Evolutionary conservation across 2,113 vertebrate genomes (phyloP).

Genomic region (Passer domesticus): DNA sequence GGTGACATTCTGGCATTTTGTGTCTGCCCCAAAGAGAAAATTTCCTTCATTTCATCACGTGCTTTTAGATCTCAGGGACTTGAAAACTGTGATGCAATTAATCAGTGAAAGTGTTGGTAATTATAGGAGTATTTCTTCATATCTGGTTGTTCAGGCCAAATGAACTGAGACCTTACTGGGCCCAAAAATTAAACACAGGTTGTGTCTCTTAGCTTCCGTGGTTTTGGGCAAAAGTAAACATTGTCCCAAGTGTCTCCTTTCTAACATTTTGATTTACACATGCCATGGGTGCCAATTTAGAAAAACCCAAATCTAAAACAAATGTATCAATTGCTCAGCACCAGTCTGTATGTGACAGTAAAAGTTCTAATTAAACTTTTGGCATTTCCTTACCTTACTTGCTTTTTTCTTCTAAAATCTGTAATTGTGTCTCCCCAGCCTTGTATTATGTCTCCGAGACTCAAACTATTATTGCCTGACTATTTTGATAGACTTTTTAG

Average conservation of each 20-base stretch:
- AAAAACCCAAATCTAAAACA: background rate
- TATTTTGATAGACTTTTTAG: background rate
- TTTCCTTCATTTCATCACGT: background rate
- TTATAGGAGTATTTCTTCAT: background rate
- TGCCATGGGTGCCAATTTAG: background rate
- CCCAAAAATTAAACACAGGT: background rate
- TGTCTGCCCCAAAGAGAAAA: background rate
- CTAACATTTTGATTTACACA: background rate
- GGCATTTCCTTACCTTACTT: background rate
- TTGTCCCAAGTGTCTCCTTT: background rate
- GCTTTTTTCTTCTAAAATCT: background rate
- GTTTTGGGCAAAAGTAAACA: background rate
- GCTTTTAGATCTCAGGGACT: background rate
- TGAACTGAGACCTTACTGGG: background rate
- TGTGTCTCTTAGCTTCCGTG: background rate
- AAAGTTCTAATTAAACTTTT: background rate
- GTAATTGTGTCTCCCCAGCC: rapidly evolving
- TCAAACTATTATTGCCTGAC: background rate
- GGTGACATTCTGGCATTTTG: background rate
- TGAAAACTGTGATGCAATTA: background rate
- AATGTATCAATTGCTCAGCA: background rate
- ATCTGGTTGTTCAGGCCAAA: background rate
- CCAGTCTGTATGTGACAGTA: background rate
- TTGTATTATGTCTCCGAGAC: background rate
- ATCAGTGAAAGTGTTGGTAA: background rate